phyloP scores from a whole-genome alignment of 1,140 invertebrate species.

The Bombus pyrosoma region DNA sequence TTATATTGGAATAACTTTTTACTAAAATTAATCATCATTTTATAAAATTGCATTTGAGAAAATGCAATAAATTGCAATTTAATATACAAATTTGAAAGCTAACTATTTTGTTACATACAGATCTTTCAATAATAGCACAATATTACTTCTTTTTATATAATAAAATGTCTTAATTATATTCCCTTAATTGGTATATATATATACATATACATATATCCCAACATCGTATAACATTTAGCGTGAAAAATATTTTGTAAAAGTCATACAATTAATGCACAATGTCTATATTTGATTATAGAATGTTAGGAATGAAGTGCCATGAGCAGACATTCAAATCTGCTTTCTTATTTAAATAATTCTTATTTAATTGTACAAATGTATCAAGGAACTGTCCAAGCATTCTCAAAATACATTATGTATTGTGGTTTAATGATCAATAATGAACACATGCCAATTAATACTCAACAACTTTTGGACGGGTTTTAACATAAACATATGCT shows the following conservation, averaged over 20 bases:
- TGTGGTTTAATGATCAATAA: constrained; percentile 46
- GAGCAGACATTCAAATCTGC: constrained; percentile 31
- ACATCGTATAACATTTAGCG: constrained; percentile 44
- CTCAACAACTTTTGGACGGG: constrained; percentile 84
- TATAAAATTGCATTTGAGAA: constrained; percentile 31
- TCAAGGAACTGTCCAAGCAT: constrained; percentile 49
- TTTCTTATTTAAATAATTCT: constrained; percentile 44
- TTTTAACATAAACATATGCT: constrained; percentile 90
- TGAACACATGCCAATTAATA: constrained; percentile 68
- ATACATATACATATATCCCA: not conserved
- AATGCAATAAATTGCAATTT: constrained; percentile 19
- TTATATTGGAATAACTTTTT: not conserved
- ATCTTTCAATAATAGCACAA: constrained; percentile 37
- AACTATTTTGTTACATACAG: constrained; percentile 37
- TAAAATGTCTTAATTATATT: constrained; percentile 39
- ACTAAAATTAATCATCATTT: not conserved
- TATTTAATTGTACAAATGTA: constrained; percentile 46
- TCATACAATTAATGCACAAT: constrained; percentile 46
- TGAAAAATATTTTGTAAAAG: constrained; percentile 56
- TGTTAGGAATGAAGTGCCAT: constrained; percentile 38
- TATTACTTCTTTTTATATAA: constrained; percentile 36
- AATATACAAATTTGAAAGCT: constrained; percentile 37
- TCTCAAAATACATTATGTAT: constrained; percentile 45
- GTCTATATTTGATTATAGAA: constrained; percentile 27
- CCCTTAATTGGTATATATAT: constrained; percentile 21